Percentiles rank a stretch among this genome's conserved stretches.
phyloP scores from a whole-genome alignment of 1,140 invertebrate genomes.

The Protaetia brevitarsis region DNA sequence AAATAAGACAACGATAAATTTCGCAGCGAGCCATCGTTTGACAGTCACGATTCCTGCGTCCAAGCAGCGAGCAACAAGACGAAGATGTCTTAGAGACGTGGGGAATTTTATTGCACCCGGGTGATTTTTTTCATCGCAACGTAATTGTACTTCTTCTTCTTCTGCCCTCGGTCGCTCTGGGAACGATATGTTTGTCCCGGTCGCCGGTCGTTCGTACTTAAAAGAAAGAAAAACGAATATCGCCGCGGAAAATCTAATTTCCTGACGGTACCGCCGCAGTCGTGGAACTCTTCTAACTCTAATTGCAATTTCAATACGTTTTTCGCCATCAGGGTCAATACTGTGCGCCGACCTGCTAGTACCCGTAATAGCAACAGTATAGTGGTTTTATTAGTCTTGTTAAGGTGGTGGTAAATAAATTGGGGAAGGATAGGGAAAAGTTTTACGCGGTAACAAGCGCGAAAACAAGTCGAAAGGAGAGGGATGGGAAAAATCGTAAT shows the following conservation, averaged over 20 bases:
- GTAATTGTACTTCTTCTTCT: conserved; percentile 14
- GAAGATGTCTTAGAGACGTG: not conserved
- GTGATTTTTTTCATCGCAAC: conserved; percentile 14
- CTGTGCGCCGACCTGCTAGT: not conserved
- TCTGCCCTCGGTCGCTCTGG: not conserved
- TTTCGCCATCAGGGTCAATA: not conserved
- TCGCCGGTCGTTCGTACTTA: not conserved
- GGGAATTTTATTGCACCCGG: conserved; percentile 9
- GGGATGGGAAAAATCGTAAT: not conserved
- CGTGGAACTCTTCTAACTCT: not conserved
- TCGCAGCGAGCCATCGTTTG: not conserved
- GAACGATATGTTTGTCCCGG: conserved; percentile 2
- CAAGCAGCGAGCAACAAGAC: not conserved
- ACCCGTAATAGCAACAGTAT: no score
- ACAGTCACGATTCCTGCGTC: not conserved
- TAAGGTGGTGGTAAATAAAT: not conserved
- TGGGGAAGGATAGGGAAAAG: not conserved
- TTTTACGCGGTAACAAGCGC: not conserved
- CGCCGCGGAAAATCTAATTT: not conserved
- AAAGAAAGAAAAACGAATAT: no score
- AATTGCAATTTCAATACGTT: conserved; percentile 15
- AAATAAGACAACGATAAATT: not conserved
- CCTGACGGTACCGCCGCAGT: not conserved
- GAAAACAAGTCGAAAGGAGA: not conserved
- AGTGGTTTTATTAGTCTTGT: not conserved